phyloP scores from a whole-genome alignment of 2,797 vertebrate genomes.

The Pogonophryne albipinna region DNA sequence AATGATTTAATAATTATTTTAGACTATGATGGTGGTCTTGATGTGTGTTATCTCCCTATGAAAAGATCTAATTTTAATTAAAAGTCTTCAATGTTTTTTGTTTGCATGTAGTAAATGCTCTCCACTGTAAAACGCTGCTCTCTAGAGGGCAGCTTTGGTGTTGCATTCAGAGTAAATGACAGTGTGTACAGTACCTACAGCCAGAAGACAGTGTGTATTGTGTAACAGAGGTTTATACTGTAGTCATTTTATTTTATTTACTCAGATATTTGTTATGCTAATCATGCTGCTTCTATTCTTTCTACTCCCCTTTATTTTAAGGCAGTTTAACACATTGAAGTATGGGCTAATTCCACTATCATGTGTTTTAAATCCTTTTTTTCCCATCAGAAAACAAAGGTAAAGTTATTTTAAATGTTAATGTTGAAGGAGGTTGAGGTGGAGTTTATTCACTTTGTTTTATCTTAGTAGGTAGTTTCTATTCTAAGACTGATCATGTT shows the following conservation, averaged over 20 bases:
- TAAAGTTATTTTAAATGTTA: too few relatives aligned
- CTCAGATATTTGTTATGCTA: not conserved
- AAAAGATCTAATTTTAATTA: not conserved
- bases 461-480: not conserved
- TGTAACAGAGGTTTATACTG: not conserved
- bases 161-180: conserved; percentile 5
- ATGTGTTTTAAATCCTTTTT: not conserved
- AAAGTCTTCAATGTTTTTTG: conserved; percentile 6
- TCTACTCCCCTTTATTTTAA: not conserved
- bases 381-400: not conserved
- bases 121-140: conserved; percentile 48
- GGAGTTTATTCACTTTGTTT: not conserved
- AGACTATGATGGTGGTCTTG: not conserved
- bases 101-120: not conserved
- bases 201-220: not conserved
- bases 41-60: not conserved
- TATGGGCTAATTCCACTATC: not conserved
- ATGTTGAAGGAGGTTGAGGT: not conserved
- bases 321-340: not conserved
- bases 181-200: not conserved
- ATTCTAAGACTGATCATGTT: too few relatives aligned
- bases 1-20: conserved; percentile 7
- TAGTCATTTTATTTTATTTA: not conserved
- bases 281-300: not conserved
- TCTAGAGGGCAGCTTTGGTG: conserved; percentile 52